Conservation (phyloP, 2,797 vertebrate genomes). For the Sebastes nivosus region DNA sequence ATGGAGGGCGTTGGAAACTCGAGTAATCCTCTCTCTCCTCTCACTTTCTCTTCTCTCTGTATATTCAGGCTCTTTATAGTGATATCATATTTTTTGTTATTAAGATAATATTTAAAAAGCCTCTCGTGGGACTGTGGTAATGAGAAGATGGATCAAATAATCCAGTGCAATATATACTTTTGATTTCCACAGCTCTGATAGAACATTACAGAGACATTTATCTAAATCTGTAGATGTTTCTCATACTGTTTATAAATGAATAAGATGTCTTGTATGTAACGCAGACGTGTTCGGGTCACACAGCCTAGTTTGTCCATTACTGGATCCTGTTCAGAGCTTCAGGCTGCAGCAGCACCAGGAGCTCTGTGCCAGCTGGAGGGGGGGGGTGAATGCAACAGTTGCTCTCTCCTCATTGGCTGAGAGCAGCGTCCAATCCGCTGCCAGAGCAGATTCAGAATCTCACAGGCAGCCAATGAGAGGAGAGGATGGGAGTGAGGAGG, state of each 20-base stretch:
- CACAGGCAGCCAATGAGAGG: slow-evolving; percentile 43
- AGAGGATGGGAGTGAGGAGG: neutral
- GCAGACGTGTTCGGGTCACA: neutral
- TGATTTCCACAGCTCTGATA: neutral
- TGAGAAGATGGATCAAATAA: neutral
- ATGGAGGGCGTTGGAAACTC: slow-evolving; percentile 75
- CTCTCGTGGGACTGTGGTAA: neutral
- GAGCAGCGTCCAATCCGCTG: slow-evolving; percentile 12
- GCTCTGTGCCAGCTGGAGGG: neutral
- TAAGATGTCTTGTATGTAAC: neutral
- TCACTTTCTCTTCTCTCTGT: neutral
- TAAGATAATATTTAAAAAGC: neutral
- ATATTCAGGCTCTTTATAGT: neutral
- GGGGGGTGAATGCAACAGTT: slow-evolving; percentile 67
- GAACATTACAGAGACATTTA: neutral
- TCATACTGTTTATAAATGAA: neutral
- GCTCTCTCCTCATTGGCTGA: slow-evolving; percentile 56
- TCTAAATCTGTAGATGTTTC: neutral
- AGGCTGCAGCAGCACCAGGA: slow-evolving; percentile 23
- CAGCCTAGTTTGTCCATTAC: neutral
- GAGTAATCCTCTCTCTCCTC: slow-evolving; percentile 40
- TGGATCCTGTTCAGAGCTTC: neutral
- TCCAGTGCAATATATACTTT: neutral
- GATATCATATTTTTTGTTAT: neutral
- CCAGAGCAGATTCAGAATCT: slow-evolving; percentile 6